Base-by-base conservation (phyloP, 2,113 vertebrate species). In the Bufo gargarizans region DNA sequence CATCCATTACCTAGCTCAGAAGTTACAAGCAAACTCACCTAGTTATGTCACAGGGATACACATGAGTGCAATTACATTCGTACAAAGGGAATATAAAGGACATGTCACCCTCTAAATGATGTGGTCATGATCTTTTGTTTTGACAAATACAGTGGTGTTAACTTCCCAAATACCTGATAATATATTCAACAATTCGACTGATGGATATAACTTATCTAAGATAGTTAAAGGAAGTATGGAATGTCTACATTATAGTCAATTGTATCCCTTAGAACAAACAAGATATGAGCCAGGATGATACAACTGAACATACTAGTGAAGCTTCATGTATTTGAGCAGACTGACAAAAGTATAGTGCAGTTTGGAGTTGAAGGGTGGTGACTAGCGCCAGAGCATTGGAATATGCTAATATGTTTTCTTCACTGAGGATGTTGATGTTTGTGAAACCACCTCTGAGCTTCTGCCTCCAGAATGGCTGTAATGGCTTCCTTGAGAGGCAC, bases 401-500 rank as follows among this genome's bases (percentile, higher is more conserved):
- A 53, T 63, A 84, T 74, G 14, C 20, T 72, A 88, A 65, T 83
- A 82, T n/a, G 87, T 13, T 77, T n/a, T 84, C 12, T 84, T 83
- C 4, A 61, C 11, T 65, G 55, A 63, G 86, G 69, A 77, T 77
- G 84, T 58, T 58, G 79, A 61, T 80, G 86, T 80, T 67, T 8
- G 55, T 80, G 49, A 67, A 45, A 88, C n/a, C 3, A 80, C 87
- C 58, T 77, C 58, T 16, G 80, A 33, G 80, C 9, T 20, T 77
- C 47, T 83, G 20, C 58, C 8, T 77, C 63, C 65, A 22, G 63
- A 50, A 22, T n/a, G 81, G 81, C 63, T 53, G 63, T 69, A 43
- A 19, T n/a, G 17, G 63, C 72, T 50, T n/a, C 20, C 33, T 20
- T 77, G 85, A 61, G 19, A 71, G 16, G 55, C 82, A 69, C 82